A percentile compares a stretch with the other conserved stretches of the same genome.
phyloP scores from a whole-genome alignment of 2,888 invertebrate genomes.

The Willowsia nigromaculata region DNA sequence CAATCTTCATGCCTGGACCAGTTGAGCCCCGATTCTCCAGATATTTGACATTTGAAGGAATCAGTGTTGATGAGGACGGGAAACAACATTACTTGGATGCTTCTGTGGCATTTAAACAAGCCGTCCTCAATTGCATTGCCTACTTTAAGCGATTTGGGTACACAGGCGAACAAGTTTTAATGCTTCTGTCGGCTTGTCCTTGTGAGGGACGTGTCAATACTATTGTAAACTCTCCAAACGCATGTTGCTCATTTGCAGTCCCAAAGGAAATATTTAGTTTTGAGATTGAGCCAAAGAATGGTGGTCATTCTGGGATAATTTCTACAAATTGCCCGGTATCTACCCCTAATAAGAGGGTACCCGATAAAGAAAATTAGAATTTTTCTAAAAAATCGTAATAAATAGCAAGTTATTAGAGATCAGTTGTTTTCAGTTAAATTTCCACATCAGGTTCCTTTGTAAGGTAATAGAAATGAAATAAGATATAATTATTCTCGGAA shows the following conservation, averaged over 20 bases:
- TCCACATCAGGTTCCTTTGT: too few relatives aligned
- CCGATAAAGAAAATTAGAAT: too few relatives aligned
- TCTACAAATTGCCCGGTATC: background rate
- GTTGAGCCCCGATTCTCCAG: constrained; percentile 71
- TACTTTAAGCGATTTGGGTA: constrained; percentile 75
- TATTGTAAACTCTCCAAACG: constrained; percentile 72
- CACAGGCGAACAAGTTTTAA: constrained; percentile 65
- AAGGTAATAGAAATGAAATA: too few relatives aligned
- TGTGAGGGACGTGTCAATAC: constrained; percentile 65
- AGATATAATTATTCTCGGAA: too few relatives aligned
- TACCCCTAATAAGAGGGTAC: too few relatives aligned
- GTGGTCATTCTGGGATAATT: background rate
- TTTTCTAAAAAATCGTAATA: too few relatives aligned
- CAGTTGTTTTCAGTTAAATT: too few relatives aligned
- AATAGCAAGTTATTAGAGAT: too few relatives aligned
- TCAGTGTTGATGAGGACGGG: constrained; percentile 72
- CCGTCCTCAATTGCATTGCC: constrained; percentile 62
- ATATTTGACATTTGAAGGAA: constrained; percentile 74
- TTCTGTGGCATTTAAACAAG: constrained; percentile 65
- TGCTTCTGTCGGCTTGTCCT: constrained; percentile 65
- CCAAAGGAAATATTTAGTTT: constrained; percentile 61
- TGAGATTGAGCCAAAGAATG: background rate
- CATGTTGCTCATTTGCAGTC: constrained; percentile 70
- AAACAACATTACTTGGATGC: constrained; percentile 72
- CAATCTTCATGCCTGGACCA: constrained; percentile 74